Conservation (phyloP, 2,888 invertebrate genomes). For the Pseudococcus jackbeardsleyi region DNA sequence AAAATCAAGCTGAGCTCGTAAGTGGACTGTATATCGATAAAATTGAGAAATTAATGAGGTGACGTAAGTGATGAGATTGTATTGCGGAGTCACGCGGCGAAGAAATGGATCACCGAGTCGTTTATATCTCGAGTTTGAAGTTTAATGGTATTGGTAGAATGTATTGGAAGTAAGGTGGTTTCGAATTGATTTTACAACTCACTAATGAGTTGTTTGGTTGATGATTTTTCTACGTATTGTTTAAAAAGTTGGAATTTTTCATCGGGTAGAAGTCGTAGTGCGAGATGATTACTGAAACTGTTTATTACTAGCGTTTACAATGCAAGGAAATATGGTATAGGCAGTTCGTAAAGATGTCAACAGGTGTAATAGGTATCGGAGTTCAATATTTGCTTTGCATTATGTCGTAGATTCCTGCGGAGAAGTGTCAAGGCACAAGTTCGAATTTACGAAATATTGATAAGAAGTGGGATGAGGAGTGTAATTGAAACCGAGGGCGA, state of each 20-base stretch:
- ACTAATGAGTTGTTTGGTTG: not conserved
- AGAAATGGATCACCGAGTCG: not conserved
- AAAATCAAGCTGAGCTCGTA: not conserved
- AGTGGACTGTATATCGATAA: not conserved
- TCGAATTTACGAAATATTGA: no score
- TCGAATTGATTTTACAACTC: no score
- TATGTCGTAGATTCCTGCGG: not conserved
- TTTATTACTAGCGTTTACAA: not conserved
- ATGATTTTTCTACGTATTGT: not conserved
- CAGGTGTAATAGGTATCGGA: not conserved
- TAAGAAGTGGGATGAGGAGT: not conserved
- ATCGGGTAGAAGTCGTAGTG: not conserved
- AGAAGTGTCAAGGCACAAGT: not conserved
- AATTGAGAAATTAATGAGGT: not conserved
- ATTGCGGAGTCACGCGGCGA: not conserved
- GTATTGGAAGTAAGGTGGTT: not conserved
- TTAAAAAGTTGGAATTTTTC: not conserved
- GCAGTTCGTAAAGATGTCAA: not conserved
- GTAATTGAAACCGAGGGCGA: not conserved
- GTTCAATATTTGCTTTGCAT: not conserved
- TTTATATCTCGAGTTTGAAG: not conserved
- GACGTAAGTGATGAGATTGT: slow-evolving; percentile 21
- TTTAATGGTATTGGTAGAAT: not conserved
- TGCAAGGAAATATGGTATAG: not conserved
- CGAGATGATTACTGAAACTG: not conserved